Evolutionary conservation across 2,888 invertebrate species (phyloP), one percentile per base, ranked within the genome.

Genomic region (Machimus rusticus): DNA sequence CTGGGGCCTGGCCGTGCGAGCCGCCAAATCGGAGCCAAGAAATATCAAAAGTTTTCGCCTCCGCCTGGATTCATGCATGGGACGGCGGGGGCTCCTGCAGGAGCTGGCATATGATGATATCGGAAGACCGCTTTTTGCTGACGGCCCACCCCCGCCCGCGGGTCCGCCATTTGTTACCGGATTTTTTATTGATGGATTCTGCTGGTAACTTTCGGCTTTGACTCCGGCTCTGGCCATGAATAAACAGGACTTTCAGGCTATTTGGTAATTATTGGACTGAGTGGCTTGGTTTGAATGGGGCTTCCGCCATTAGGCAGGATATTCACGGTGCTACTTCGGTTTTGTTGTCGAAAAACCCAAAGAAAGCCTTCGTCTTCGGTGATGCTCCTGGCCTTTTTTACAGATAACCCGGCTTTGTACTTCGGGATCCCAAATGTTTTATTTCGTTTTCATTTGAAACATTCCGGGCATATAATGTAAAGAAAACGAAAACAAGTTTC

Each of bases 11-110:
- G 34, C 74, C 37, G 85, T 28, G 46, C 43, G 74, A 85, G 85
- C 85, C 85, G 85, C 85, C 85, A 85, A 85, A 85, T 74, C 37
- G 85, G 85, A 85, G 85, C 85, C 85, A 85, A 84, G 85, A 85
- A 74, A 74, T 74, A 85, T 85, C 74, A 85, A 85, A 85, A 85
- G 85, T 85, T 85, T 85, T 85, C 85, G 85, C 46, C 74, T 85
- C 74, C 16, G 74, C 6, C 43, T 85, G 43, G 74, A 74, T 85
- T 85, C 74, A 74, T 85, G 74, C 74, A 85, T 85, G 85, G 37
- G 46, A 46, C 31, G 43, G 43, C 16, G 66, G 85, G 14, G 34
- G 31, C 46, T 43, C 74, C 74, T 43, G 31, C 46, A 74, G 85
- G 46, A 74, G 37, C 74, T 66, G 82, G 46, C 82, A 66, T 57